Base-by-base conservation (phyloP, 2,113 vertebrate species). In the Addax nasomaculatus region DNA sequence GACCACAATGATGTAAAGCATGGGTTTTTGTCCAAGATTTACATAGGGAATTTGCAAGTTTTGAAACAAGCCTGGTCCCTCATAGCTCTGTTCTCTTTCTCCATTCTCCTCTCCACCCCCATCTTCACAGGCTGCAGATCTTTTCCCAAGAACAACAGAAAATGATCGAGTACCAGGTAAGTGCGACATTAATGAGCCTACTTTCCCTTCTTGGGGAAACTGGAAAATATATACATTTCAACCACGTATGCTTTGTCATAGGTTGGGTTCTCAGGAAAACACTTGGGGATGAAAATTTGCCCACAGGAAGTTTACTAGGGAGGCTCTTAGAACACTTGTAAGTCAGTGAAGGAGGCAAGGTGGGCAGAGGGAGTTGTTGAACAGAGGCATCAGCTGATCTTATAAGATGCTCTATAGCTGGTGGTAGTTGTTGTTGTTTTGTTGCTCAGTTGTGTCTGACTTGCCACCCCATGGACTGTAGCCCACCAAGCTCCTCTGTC, bases 101-200 rank as follows among this genome's bases (percentile, higher is more conserved):
- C 73, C 49, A 16, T 70, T 51, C 19, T 90, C 29, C 14, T 60
- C 14, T 57, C 43, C 45, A 80, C 0, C 33, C 2, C 39, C 2
- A 0, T 76, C 79, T 91, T 91, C 88, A 91, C 70, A 95, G 97
- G 89, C 89, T 15, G 73, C 79, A 23, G 36, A 16, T 92, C 78
- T 78, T 80, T 89, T 94, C 55, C 55, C 73, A 79, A 87, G 88
- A 86, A 92, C 39, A 94, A 60, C 92, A 92, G 62, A 97, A 93
- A 90, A 97, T 97, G 97, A 96, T 93, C 5, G 49, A 94, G 39
- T 90, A 47, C 60, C 92, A 97, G 96, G 97, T 97, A 80, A 97
- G 97, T 81, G 17, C 15, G 25, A 53, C 9, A 16, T 93, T 43
- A 79, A 96, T 30, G 16, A 84, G 8, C 17, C 33, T 13, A 64